Base-by-base conservation (phyloP, 1,140 invertebrate species). In the Tenebrio molitor region DNA sequence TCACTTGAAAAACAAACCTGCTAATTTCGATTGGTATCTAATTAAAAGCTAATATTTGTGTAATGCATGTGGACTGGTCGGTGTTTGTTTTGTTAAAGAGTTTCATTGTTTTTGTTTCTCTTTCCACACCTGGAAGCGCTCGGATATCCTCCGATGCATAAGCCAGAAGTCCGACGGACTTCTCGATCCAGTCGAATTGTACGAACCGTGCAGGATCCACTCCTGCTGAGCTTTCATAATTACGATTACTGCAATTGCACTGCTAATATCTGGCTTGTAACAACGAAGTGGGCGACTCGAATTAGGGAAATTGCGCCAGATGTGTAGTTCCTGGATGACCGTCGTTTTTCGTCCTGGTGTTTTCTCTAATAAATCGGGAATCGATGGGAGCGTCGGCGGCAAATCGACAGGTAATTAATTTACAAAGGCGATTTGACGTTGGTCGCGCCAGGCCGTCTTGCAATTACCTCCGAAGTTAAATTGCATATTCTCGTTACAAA, bases 401-500 rank as follows among this genome's bases (percentile, higher is more conserved):
- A 58, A 73, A 75, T 73, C 73, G 69, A 68, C 66, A 65, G 50
- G 66, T 73, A 75, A 75, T 75, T 75, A 71, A 65, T 69, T 50
- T 34, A 63, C 67, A 74, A 46, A 58, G 50, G 50, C 29, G 50
- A 58, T 58, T 66, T 71, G 50, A 71, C 65, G 69, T 19, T 34
- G 71, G 69, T 62, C 44, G 62, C 46, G 39, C 42, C 44, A 23
- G 17, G 67, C 63, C 58, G 66, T 67, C 68, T 69, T 75, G 71
- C 73, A 73, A 75, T 75, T 68, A 75, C 65, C 41, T 73, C 72
- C 44, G 71, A 50, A 70, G 58, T 67, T 50, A 75, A 76, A 76
- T 74, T 73, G 69, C 72, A 76, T 76, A 71, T 76, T 71, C 72
- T 71, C 64, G 69, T 74, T 76, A 74, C 72, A 74, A 71, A 73